Conservation (phyloP, 2,888 invertebrate species). For the Trissonchulus latispiculum region DNA sequence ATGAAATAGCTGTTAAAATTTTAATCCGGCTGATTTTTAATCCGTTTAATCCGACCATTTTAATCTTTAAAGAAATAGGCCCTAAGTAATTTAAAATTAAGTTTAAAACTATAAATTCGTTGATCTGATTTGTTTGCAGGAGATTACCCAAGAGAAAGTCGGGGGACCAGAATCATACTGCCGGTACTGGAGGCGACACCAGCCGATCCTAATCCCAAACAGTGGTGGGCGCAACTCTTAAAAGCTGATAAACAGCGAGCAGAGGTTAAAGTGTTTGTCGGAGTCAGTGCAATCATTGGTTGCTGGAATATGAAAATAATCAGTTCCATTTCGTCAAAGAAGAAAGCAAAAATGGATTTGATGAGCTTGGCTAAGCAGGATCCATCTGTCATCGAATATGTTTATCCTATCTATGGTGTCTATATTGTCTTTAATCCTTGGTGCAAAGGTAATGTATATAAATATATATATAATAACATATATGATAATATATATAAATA, state of each 20-base stretch:
- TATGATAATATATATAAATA: no score
- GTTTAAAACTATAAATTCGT: neutral
- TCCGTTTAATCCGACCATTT: no score
- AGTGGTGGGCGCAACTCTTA: neutral
- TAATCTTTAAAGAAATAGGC: no score
- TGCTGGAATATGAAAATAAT: slow-evolving; percentile 17
- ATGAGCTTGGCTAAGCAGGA: neutral
- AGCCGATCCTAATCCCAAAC: neutral
- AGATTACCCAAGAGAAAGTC: neutral
- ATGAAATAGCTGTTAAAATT: no score
- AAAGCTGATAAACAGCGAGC: neutral
- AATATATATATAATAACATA: no score
- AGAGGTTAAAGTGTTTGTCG: neutral
- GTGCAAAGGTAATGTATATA: slow-evolving; percentile 71
- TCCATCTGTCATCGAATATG: neutral
- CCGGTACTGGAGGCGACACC: neutral
- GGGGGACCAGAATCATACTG: neutral
- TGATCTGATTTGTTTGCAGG: neutral
- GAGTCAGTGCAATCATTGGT: slow-evolving; percentile 16
- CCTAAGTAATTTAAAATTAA: neutral
- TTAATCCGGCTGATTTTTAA: no score
- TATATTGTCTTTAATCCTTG: slow-evolving; percentile 82
- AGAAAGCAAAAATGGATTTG: neutral
- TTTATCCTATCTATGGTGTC: slow-evolving; percentile 43
- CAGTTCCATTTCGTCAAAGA: neutral